Evolutionary conservation across 2,113 vertebrate species (phyloP), one percentile per base, ranked within the genome.

Genomic region (Seriola quinqueradiata): DNA sequence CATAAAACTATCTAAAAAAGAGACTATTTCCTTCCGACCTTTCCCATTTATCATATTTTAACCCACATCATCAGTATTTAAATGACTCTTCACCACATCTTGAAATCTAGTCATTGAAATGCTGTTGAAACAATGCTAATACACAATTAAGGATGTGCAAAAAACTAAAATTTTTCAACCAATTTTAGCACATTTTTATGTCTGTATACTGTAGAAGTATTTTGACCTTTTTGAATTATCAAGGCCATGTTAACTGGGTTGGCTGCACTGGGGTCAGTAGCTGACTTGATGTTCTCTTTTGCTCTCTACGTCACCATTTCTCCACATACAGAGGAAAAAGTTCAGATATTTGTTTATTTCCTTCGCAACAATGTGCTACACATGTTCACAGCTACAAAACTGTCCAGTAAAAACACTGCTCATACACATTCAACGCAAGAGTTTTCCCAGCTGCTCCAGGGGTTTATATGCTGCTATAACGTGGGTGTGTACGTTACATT

Each of bases 291-390:
- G 21, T 52, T 12, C 32, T 40, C 19, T 44, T 48, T 34, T n/a
- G 14, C 12, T 23, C 57, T 1, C 17, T 4, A 2, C 12, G 7
- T n/a, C 1, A 16, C 12, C 34, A 58, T 5, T 54, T 71, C 32
- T 67, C 10, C 32, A 63, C 55, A 38, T 3, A 76, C 74, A 60
- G 55, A 34, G 10, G 19, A 13, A 50, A 28, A 60, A 38, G 38
- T 74, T 83, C 68, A 85, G 78, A 87, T 60, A 80, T 64, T 57
- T 70, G 70, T 90, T 88, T 88, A 83, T 84, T 90, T 76, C 64
- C 75, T 67, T 4, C 40, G 70, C 83, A 82, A 82, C 81, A 79
- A 67, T 48, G 60, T 69, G 81, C 84, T 40, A 72, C 74, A 83
- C 80, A 82, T 77, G 50, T 88, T 86, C 89, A 86, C 81, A 86